Base-by-base conservation (phyloP, 2,888 invertebrate genomes). In the Synergus umbraculus region DNA sequence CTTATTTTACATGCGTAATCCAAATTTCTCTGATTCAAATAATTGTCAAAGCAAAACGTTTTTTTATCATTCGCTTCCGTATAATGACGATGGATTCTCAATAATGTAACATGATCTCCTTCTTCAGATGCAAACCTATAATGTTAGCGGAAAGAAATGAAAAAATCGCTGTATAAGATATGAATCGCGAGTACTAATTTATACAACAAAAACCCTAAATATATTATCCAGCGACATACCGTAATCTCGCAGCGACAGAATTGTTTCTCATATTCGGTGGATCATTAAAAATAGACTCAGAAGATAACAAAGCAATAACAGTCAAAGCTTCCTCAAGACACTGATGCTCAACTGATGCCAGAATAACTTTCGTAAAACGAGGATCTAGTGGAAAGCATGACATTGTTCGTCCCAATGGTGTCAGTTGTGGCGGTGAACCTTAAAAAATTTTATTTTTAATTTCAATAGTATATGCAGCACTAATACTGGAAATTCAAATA, bases 351-450 rank as follows among this genome's bases (percentile, higher is more conserved):
- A 95, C 94, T 0, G 98, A 96, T 13, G 95, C 94, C 0, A 98
- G 91, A 78, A 98, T 92, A 9, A 97, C 95, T 93, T 97, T 97
- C 12, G 97, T 95, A 91, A 96, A 96, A 85, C 96, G 95, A 0
- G 99, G 99, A 91, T 99, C 98, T 58, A 99, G 93, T 0, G 99
- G 99, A 92, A 98, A 98, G 15, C 95, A 94, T 0, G 97, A 95
- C 97, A 99, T 98, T 89, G 96, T 95, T 85, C 94, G 95, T 0
- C 99, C 99, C 0, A 96, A 87, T 0, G 94, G 92, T 0, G 98
- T 98, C 84, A 99, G 93, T 91, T 95, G 94, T 0, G 94, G 94
- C 79, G 94, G 94, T 58, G 90, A 88, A 79, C 91, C 92, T 91
- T n/a, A 54, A n/a, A 54, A n/a, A 54, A n/a, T n/a, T 1, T 8